Percentiles rank a stretch among this genome's conserved stretches.
Evolutionary conservation across 37 sponge, comb jelly and placozoan genomes (phyloP).

Genomic region (Aphrocallistes beatrix): DNA sequence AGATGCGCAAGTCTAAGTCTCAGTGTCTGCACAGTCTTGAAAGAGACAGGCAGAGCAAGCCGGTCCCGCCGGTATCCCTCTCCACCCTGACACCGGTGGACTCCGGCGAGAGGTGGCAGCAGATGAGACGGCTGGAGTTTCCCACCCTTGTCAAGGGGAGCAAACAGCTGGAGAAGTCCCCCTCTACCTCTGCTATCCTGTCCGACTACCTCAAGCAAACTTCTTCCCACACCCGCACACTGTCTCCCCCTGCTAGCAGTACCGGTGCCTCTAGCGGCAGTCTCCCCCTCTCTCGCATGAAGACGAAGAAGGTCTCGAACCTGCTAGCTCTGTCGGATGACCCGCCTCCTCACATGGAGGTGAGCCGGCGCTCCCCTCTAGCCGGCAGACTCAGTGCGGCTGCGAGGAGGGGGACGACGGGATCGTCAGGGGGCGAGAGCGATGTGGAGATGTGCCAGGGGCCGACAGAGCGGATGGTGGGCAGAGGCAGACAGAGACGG

Average conservation of each 20-base stretch:
- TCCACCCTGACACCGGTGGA: not conserved
- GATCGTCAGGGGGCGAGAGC: not conserved
- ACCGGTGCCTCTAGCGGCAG: not conserved
- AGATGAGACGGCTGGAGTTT: too few species aligned
- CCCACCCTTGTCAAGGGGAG: not conserved
- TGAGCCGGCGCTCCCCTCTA: not conserved
- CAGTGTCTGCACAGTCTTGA: not conserved
- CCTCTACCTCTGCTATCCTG: not conserved
- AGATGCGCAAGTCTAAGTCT: not conserved
- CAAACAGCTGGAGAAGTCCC: not conserved
- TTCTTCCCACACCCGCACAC: not conserved
- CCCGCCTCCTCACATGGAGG: not conserved
- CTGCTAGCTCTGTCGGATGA: not conserved
- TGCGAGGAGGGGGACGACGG: not conserved
- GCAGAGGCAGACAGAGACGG: not conserved
- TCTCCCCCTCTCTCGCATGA: constrained; percentile 5
- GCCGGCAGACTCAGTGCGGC: too few species aligned
- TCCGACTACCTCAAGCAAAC: not conserved
- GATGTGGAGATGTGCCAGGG: not conserved
- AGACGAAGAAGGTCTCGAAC: not conserved
- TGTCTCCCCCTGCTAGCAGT: not conserved
- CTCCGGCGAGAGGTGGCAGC: too few species aligned
- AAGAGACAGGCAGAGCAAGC: constrained; percentile 15
- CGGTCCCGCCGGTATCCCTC: not conserved
- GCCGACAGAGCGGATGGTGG: not conserved